These are phyloP conservation scores for Formica selysi DNA, from an alignment of 1,140 invertebrate species.

Conservation along the genomic window DNA sequence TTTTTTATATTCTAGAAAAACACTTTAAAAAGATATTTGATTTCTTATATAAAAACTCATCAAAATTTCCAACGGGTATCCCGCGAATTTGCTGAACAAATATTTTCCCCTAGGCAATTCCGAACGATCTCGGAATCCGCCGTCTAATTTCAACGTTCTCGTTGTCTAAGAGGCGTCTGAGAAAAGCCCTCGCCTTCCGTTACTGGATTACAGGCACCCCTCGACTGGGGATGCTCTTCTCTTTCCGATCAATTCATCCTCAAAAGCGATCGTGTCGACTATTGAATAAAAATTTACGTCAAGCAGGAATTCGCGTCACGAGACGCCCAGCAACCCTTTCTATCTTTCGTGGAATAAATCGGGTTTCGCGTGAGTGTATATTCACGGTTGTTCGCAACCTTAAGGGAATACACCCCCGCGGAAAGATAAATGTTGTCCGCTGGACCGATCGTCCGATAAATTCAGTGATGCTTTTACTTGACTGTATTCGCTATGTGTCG, in stretches of 20 bases:
- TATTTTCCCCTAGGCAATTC: slow-evolving; percentile 8
- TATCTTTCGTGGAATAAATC: slow-evolving; percentile 48
- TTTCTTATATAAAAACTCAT: neutral
- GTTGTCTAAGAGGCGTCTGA: slow-evolving; percentile 35
- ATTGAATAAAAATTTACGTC: slow-evolving; percentile 75
- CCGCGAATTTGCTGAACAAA: slow-evolving; percentile 34
- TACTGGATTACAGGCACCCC: slow-evolving; percentile 52
- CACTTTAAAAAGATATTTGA: neutral
- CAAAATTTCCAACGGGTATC: neutral
- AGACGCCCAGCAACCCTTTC: slow-evolving; percentile 26
- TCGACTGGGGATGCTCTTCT: neutral
- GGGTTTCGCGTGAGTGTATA: slow-evolving; percentile 21
- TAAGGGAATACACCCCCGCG: slow-evolving; percentile 30
- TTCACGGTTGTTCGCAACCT: slow-evolving; percentile 23
- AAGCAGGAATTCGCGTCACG: slow-evolving; percentile 14
- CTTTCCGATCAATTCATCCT: neutral
- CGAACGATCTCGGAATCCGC: neutral
- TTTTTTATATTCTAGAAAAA: neutral
- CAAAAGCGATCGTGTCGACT: slow-evolving; percentile 70
- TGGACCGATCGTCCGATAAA: slow-evolving; percentile 42
- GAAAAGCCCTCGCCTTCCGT: slow-evolving; percentile 23
- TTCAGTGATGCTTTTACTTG: slow-evolving; percentile 42
- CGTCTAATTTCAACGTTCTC: slow-evolving; percentile 27
- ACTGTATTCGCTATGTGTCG: slow-evolving; percentile 5
- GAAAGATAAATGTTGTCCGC: slow-evolving; percentile 40